These are phyloP conservation scores for Verasper variegatus DNA, from an alignment of 2,113 vertebrate species.

Conservation along the genomic window DNA sequence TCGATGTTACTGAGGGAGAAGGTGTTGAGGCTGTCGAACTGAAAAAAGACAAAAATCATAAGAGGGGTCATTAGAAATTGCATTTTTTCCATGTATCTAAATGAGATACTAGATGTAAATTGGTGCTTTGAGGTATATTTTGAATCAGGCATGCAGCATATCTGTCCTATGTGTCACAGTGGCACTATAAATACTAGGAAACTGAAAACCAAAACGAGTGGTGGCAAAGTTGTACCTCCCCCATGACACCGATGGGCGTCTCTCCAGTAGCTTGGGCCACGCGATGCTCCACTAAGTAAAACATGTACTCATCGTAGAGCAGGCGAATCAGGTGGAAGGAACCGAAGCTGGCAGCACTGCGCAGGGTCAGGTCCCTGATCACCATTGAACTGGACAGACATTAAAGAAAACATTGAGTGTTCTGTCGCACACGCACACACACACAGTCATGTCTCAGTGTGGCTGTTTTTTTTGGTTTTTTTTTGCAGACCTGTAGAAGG, in stretches of 20 bases:
- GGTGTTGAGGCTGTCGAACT: slow-evolving; percentile 92
- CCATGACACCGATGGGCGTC: slow-evolving; percentile 96
- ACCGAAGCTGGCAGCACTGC: slow-evolving; percentile 97
- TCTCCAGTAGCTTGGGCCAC: slow-evolving; percentile 95
- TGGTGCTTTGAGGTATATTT: too few relatives aligned
- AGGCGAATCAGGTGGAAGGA: slow-evolving; percentile 99
- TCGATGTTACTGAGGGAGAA: slow-evolving; percentile 90
- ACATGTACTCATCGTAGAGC: slow-evolving; percentile 99
- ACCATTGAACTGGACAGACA: slow-evolving; percentile 91
- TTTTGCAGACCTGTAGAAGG: slow-evolving; percentile 92
- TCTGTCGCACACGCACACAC: neutral
- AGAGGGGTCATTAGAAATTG: neutral
- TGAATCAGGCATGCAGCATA: too few relatives aligned
- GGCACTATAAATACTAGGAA: neutral
- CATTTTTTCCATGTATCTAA: neutral
- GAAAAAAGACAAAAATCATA: slow-evolving; percentile 53
- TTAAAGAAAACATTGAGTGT: neutral
- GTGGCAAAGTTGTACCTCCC: slow-evolving; percentile 84
- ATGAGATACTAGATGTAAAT: neutral
- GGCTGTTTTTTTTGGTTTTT: neutral
- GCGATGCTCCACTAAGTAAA: slow-evolving; percentile 97
- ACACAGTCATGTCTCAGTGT: neutral
- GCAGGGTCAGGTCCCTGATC: slow-evolving; percentile 96
- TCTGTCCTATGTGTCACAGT: too few relatives aligned
- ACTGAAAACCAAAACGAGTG: neutral